phyloP scores from a whole-genome alignment of 2,888 invertebrate species.

The Cataglyphis albicans region DNA sequence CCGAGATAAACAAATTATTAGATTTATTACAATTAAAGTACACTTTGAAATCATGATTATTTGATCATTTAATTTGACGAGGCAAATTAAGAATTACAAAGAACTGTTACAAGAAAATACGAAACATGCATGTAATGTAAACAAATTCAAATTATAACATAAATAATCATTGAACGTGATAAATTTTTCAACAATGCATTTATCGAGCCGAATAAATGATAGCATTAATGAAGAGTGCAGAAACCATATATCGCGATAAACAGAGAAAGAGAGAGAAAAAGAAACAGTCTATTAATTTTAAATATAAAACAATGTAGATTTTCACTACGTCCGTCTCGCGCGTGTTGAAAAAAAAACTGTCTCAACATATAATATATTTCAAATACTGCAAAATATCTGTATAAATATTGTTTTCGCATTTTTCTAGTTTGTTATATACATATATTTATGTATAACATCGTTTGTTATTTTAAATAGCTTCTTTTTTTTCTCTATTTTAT shows the following conservation, averaged over 20 bases:
- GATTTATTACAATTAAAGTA: neutral
- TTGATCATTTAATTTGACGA: neutral
- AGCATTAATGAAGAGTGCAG: conserved; percentile 24
- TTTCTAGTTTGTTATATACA: neutral
- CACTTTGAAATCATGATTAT: neutral
- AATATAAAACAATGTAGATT: conserved; percentile 4
- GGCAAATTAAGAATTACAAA: neutral
- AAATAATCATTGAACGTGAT: conserved; percentile 19
- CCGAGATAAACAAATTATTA: neutral
- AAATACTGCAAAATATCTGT: neutral
- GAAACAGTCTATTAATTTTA: conserved; percentile 30
- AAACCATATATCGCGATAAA: conserved; percentile 2
- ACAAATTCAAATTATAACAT: conserved; percentile 13
- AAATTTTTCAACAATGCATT: conserved; percentile 28
- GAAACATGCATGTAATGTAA: neutral
- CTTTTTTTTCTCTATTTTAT: neutral
- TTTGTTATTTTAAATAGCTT: neutral
- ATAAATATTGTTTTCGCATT: neutral
- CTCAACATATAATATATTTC: neutral
- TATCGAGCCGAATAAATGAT: neutral
- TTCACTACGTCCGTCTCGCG: neutral
- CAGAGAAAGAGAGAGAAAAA: neutral
- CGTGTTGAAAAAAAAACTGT: neutral
- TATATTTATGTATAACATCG: neutral
- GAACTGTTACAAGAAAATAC: neutral